Evolutionary conservation across 2,888 invertebrate species (phyloP), one percentile per base, ranked within the genome.

Genomic region (Heteromurus nitidus): DNA sequence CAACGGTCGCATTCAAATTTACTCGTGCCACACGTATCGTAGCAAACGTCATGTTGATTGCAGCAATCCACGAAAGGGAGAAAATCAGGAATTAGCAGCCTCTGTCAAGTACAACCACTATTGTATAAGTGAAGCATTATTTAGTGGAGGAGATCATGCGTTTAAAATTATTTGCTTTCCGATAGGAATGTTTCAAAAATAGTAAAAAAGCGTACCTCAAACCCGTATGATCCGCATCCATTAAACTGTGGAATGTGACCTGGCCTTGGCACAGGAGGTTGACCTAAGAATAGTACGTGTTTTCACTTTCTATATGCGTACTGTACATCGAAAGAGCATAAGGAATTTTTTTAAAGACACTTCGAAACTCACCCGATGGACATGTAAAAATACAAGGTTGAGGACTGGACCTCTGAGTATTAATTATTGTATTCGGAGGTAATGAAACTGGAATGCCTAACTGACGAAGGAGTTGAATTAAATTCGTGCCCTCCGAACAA

Each of bases 21-120:
- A 68, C 94, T 93, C 82, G 91, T 92, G 85, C 94, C 95, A 88
- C 97, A 97, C 0, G 95, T 95, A 87, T 96, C 96, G 88, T 97
- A 97, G 89, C 97, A 96, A 85, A 95, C 92, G 88, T 97, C 97
- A 89, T 97, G 97, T 0, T 89, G 88, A 88, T 96, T 93, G 89
- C 97, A 97, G 88, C 97, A 97, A 85, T 92, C 92, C 1, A 94
- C 95, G 94, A 96, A 95, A 88, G 94, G 93, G 30, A 91, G 95
- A 94, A 96, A 95, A 88, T 94, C 93, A 26, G 91, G 91, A 2
- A 94, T 90, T 0, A 96, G 95, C 70, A 96, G 90, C 88, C 94
- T 93, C 87, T 94, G 91, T 91, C 13, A 36, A 47, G n/a, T n/a
- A n/a, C n/a, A n/a, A n/a, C n/a, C n/a, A n/a, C n/a, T n/a, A n/a